phyloP scores from a whole-genome alignment of 2,113 vertebrate species.

The Ictalurus furcatus region DNA sequence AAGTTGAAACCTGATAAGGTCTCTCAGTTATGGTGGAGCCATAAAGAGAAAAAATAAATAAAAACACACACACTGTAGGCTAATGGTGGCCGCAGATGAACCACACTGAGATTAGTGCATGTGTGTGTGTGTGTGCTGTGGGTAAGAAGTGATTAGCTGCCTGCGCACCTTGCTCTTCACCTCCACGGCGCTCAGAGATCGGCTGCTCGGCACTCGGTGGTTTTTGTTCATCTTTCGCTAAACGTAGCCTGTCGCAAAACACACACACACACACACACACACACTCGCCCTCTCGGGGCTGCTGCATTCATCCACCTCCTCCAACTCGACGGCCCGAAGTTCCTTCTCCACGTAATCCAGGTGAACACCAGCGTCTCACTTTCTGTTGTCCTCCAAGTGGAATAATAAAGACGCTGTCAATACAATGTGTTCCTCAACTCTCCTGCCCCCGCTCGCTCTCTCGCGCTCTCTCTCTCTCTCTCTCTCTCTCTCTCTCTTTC shows the following conservation, averaged over 20 bases:
- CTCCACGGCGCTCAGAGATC: slow-evolving; percentile 75
- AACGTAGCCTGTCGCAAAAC: slow-evolving; percentile 60
- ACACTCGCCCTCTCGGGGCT: slow-evolving; percentile 57
- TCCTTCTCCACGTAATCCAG: slow-evolving; percentile 39
- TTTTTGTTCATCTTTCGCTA: slow-evolving; percentile 79
- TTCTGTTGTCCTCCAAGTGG: slow-evolving; percentile 1
- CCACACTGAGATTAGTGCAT: not conserved
- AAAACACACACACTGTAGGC: not conserved
- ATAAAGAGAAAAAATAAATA: not conserved
- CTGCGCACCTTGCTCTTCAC: slow-evolving; percentile 81
- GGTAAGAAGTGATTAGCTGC: slow-evolving; percentile 14
- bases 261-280: slow-evolving; percentile 45
- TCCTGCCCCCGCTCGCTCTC: not conserved
- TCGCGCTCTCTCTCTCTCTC: not conserved
- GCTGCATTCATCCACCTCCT: slow-evolving; percentile 48
- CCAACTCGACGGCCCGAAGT: slow-evolving; percentile 36
- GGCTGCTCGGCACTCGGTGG: slow-evolving; percentile 76
- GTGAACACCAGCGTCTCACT: slow-evolving; percentile 12
- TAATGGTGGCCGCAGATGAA: not conserved
- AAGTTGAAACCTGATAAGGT: not conserved
- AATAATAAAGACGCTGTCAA: slow-evolving; percentile 54
- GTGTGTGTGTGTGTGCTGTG: not conserved
- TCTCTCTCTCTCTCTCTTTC: not conserved
- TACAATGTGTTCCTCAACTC: slow-evolving; percentile 52
- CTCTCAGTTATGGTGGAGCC: not conserved